Evolutionary conservation across 2,113 vertebrate species (phyloP).

Genomic region (Loxodonta africana): DNA sequence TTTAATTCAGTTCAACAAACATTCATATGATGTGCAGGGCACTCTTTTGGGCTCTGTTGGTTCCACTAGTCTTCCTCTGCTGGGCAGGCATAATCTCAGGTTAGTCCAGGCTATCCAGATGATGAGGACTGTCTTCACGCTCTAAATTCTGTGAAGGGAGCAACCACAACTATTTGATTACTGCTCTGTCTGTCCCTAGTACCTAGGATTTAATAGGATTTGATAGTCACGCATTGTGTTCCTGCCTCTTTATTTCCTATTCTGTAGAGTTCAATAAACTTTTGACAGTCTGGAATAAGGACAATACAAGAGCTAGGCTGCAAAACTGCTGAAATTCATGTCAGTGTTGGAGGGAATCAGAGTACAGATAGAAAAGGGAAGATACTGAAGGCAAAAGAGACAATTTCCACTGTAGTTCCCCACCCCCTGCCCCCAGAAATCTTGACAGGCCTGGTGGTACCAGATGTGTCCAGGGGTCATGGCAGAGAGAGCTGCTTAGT

Average conservation of each 20-base stretch:
- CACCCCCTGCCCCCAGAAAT: not conserved
- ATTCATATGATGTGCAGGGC: too few relatives aligned
- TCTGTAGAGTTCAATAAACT: not conserved
- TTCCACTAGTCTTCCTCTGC: not conserved
- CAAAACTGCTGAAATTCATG: not conserved
- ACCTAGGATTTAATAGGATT: not conserved
- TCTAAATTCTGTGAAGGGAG: not conserved
- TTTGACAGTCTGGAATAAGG: not conserved
- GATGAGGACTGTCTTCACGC: not conserved
- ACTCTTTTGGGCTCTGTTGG: not conserved
- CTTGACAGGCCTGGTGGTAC: not conserved
- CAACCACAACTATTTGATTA: not conserved
- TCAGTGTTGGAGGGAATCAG: not conserved
- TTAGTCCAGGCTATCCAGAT: not conserved
- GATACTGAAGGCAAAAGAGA: not conserved
- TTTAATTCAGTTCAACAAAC: not conserved
- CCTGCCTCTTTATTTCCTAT: not conserved
- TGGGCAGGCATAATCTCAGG: not conserved
- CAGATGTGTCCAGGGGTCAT: not conserved
- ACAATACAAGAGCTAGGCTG: not conserved
- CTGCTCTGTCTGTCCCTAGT: not conserved
- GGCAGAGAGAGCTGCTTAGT: not conserved
- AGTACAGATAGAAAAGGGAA: not conserved
- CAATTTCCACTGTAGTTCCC: rapidly evolving
- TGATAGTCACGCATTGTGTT: not conserved